Conservation (phyloP, 2,113 vertebrate genomes). For the Pachyramphus minor region DNA sequence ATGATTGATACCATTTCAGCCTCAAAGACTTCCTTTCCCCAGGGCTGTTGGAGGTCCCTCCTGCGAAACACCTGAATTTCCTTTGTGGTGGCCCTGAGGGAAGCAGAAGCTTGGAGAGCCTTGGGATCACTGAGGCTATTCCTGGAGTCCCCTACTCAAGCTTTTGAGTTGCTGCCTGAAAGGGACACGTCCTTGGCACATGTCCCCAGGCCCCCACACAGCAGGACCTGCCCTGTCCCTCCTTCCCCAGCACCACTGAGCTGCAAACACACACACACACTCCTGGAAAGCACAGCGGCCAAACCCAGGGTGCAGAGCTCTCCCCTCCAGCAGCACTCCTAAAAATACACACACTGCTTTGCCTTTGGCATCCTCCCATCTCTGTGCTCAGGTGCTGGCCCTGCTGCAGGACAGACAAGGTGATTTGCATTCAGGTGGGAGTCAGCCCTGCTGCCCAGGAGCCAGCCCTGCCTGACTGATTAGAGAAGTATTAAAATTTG, state of each 20-base stretch:
- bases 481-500: background rate
- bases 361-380: background rate
- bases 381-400: background rate
- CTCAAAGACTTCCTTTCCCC: background rate
- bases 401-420: background rate
- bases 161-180: background rate
- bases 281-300: background rate
- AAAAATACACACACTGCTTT: background rate
- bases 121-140: background rate
- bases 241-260: background rate
- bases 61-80: background rate
- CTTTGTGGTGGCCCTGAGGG: background rate
- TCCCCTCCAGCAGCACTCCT: background rate
- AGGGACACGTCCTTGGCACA: no score
- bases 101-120: background rate
- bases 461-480: background rate
- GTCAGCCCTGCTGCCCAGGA: background rate
- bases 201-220: background rate
- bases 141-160: background rate
- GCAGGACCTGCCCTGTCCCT: background rate
- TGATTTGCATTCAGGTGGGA: background rate
- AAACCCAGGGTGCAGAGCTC: background rate
- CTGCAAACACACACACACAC: fast-evolving
- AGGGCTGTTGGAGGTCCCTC: background rate
- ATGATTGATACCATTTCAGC: background rate